Evolutionary conservation across 1,140 invertebrate species (phyloP), one percentile per base, ranked within the genome.

Genomic region (Drosophila obscura): DNA sequence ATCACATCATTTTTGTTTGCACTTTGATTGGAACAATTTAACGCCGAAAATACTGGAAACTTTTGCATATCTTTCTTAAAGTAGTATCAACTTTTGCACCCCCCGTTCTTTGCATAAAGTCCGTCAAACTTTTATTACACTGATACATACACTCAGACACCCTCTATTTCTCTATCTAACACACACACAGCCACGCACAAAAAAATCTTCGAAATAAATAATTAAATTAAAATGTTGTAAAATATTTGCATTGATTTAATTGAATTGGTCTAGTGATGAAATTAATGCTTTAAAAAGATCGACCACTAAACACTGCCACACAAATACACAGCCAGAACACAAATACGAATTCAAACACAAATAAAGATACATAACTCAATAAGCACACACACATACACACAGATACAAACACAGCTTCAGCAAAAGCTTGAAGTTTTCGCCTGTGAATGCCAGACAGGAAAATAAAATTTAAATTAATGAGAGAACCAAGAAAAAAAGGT

Each of bases 81-180:
- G 80, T 82, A 82, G 80, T 69, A 48, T 48, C 56, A 63, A 79
- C 41, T 61, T 69, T 51, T 83, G 80, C 80, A 83, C 80, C 60
- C 69, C 65, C 39, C 48, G 67, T 69, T 69, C 46, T 58, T 69
- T 69, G 67, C 67, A 69, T 69, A 69, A 50, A 49, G 52, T 69
- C 67, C 69, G 65, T 69, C 67, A 26, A 69, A 69, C 64, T 69
- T 69, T 69, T 41, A 41, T 39, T 39, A 39, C 11, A 39, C 44
- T 28, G 31, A 48, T 8, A 65, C 45, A 28, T 6, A 41, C 19
- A 68, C 45, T 68, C 60, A 46, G 31, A 16, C 31, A 52, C 48
- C 22, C 13, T 35, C 28, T 56, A n/a, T 69, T 49, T 39, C 22
- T 31, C 50, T 67, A 7, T 24, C 13, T 46, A 46, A 46, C n/a